These are phyloP conservation scores for Stenopsyche tienmushanensis DNA, from an alignment of 1,140 invertebrate species.

Conservation along the genomic window DNA sequence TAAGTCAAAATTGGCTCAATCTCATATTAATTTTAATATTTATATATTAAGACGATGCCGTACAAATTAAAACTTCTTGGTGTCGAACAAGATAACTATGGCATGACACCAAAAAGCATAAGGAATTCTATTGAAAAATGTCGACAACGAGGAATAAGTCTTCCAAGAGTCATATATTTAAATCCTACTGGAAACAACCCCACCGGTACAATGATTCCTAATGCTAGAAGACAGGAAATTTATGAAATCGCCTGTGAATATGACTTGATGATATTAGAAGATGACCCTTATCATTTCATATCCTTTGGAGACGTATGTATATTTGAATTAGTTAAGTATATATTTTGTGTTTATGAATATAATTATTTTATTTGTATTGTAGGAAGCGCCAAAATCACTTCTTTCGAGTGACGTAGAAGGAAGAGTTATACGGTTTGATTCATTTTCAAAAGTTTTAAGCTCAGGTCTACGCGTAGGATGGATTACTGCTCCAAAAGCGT, in stretches of 20 bases:
- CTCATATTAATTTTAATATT: too few species aligned
- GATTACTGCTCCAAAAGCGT: too few species aligned
- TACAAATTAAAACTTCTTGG: constrained; percentile 53
- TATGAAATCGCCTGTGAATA: constrained; percentile 69
- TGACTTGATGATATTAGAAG: constrained; percentile 72
- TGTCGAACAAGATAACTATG: constrained; percentile 56
- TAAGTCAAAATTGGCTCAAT: too few species aligned
- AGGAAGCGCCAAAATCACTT: constrained; percentile 58
- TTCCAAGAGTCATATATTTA: constrained; percentile 60
- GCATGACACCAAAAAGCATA: constrained; percentile 53
- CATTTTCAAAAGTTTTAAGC: too few species aligned
- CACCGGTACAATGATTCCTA: constrained; percentile 62
- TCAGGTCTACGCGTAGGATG: too few species aligned
- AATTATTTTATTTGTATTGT: background rate
- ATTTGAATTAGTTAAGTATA: too few species aligned
- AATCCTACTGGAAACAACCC: constrained; percentile 64
- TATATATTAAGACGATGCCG: constrained; percentile 55
- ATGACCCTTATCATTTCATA: constrained; percentile 75
- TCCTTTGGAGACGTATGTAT: constrained; percentile 57
- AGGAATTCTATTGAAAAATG: constrained; percentile 51
- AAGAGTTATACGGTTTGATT: too few species aligned
- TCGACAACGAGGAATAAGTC: constrained; percentile 50
- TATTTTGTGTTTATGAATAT: too few species aligned
- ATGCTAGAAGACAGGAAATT: constrained; percentile 66
- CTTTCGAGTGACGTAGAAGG: constrained; percentile 75